These are phyloP conservation scores for Drosophila tani DNA, from an alignment of 1,140 invertebrate species.

Conservation along the genomic window DNA sequence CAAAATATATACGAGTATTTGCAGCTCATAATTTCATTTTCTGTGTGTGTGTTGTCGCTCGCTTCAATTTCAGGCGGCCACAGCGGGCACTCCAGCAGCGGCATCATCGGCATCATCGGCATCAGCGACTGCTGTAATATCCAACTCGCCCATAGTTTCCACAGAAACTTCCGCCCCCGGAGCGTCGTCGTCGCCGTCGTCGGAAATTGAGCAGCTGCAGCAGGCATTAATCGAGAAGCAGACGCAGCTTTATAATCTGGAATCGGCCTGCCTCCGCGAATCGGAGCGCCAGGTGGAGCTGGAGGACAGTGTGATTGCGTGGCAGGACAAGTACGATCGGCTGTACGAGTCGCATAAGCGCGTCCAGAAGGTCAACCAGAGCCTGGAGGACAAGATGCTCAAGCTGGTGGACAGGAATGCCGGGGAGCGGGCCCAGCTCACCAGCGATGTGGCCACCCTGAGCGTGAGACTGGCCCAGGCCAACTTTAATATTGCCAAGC, in stretches of 20 bases:
- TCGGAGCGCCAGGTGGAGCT: slow-evolving; percentile 91
- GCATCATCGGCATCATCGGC: slow-evolving; percentile 9
- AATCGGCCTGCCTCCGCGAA: slow-evolving; percentile 93
- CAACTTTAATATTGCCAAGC: slow-evolving; percentile 92
- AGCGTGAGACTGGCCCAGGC: slow-evolving; percentile 95
- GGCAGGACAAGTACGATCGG: slow-evolving; percentile 96
- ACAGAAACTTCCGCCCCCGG: slow-evolving; percentile 59
- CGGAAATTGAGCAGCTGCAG: slow-evolving; percentile 94
- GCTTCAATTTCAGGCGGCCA: slow-evolving; percentile 64
- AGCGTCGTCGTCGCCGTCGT: slow-evolving; percentile 4
- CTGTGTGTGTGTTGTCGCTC: slow-evolving; percentile 1
- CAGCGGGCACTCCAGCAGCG: slow-evolving; percentile 45
- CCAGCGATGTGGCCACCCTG: slow-evolving; percentile 94
- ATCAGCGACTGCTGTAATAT: slow-evolving; percentile 10
- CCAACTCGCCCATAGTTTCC: slow-evolving; percentile 16
- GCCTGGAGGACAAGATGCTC: slow-evolving; percentile 96
- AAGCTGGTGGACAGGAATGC: slow-evolving; percentile 97
- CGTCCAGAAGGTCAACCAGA: slow-evolving; percentile 97
- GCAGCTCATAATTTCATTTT: slow-evolving; percentile 55
- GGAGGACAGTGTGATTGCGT: slow-evolving; percentile 93
- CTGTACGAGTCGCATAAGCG: slow-evolving; percentile 97
- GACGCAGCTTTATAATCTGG: slow-evolving; percentile 93
- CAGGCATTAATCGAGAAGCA: slow-evolving; percentile 92
- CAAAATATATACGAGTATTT: slow-evolving; percentile 57
- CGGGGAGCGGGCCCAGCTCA: slow-evolving; percentile 94